Evolutionary conservation across 1,140 invertebrate genomes (phyloP).

Genomic region (Patella vulgata): DNA sequence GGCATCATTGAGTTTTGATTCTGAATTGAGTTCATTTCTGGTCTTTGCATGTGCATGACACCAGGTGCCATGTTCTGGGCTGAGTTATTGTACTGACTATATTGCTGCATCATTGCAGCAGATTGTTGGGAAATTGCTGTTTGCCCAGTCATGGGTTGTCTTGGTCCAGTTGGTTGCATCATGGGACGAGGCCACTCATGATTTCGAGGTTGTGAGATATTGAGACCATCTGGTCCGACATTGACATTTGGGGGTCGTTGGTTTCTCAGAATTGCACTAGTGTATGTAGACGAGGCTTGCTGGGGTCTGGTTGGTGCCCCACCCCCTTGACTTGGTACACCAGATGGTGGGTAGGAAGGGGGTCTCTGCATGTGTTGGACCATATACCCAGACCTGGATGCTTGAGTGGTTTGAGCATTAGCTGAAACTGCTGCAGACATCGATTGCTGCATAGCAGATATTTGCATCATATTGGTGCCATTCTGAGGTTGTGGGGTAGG

Average conservation of each 20-base stretch:
- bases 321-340: too few relatives aligned
- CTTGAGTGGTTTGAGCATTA: slow-evolving; percentile 20
- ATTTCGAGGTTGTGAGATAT: slow-evolving; percentile 62
- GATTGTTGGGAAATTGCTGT: not conserved
- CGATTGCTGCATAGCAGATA: slow-evolving; percentile 43
- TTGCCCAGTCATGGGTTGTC: slow-evolving; percentile 23
- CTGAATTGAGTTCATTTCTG: slow-evolving; percentile 33
- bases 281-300: slow-evolving; percentile 43
- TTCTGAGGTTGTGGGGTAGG: slow-evolving; percentile 16
- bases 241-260: slow-evolving; percentile 68
- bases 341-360: slow-evolving; percentile 36
- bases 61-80: slow-evolving; percentile 18
- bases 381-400: slow-evolving; percentile 19
- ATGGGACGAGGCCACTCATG: slow-evolving; percentile 38
- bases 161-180: slow-evolving; percentile 27
- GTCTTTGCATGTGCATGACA: slow-evolving; percentile 3
- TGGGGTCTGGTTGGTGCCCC: not conserved
- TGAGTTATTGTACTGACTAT: slow-evolving; percentile 29
- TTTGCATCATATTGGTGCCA: slow-evolving; percentile 47
- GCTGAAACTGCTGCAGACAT: slow-evolving; percentile 24
- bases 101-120: slow-evolving; percentile 31
- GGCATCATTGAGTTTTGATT: slow-evolving; percentile 43
- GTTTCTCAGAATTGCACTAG: slow-evolving; percentile 63
- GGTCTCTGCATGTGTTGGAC: slow-evolving; percentile 35
- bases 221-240: slow-evolving; percentile 67